Percentiles rank a stretch among this genome's conserved stretches.
Conservation (phyloP, 2,113 vertebrate genomes). For the Microtus richardsoni region DNA sequence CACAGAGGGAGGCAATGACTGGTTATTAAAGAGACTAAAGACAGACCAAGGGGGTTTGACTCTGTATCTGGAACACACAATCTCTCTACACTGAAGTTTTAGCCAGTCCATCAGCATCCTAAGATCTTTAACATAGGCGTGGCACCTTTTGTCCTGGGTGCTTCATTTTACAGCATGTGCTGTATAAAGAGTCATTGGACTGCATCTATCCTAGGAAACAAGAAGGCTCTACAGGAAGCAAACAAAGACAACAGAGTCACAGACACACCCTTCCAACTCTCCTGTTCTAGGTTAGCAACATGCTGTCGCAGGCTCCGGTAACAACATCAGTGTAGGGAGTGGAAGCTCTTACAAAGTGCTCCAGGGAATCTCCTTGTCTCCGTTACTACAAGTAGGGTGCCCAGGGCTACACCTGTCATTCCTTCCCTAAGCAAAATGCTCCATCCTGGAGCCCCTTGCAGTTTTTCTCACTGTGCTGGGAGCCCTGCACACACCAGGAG, state of each 20-base stretch:
- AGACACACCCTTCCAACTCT: background rate
- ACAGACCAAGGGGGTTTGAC: background rate
- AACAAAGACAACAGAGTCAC: background rate
- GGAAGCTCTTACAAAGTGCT: background rate
- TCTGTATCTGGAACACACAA: background rate
- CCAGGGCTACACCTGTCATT: background rate
- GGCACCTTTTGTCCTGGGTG: background rate
- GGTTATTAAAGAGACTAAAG: background rate
- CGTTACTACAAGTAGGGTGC: background rate
- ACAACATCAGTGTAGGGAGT: background rate
- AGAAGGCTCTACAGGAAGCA: background rate
- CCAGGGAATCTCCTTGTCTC: background rate
- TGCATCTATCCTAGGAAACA: fast-evolving
- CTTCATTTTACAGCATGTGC: background rate
- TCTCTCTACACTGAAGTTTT: background rate
- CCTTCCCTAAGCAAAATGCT: background rate
- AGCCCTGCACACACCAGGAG: too few species aligned
- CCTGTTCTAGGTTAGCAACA: background rate
- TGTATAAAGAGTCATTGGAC: background rate
- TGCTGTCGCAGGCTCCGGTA: background rate
- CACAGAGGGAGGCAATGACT: background rate
- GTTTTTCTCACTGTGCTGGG: background rate
- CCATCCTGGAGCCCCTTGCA: background rate
- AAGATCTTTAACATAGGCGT: background rate
- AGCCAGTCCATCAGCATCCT: background rate